A percentile compares a stretch with the other conserved stretches of the same genome.
These are phyloP conservation scores for Eupithecia pulchellata DNA, from an alignment of 2,888 invertebrate genomes.

Conservation along the genomic window DNA sequence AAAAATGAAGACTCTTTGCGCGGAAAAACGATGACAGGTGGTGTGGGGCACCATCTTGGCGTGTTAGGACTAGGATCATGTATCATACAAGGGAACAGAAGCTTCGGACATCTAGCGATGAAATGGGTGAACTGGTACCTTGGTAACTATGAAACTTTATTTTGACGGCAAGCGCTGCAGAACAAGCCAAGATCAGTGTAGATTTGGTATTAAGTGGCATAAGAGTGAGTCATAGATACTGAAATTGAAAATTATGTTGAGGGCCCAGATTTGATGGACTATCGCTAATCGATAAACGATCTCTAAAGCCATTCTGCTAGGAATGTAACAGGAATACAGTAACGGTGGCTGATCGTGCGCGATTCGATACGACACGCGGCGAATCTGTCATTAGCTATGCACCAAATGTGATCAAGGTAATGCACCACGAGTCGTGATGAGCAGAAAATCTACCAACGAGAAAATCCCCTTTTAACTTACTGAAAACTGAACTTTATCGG, in stretches of 20 bases:
- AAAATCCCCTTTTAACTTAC: not conserved
- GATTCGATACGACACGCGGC: constrained; percentile 29
- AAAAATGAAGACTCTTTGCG: no score
- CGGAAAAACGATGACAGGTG: no score
- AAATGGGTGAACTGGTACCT: no score
- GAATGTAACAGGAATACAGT: constrained; percentile 22
- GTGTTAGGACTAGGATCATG: no score
- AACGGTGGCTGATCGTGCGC: constrained; percentile 29
- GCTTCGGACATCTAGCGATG: no score
- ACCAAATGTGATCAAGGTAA: constrained; percentile 8
- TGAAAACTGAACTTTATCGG: not conserved
- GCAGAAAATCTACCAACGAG: not conserved
- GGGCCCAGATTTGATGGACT: constrained; percentile 6
- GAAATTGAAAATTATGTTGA: not conserved
- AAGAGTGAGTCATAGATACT: not conserved
- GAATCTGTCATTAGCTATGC: constrained; percentile 24
- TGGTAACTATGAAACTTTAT: not conserved
- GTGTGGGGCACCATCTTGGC: no score
- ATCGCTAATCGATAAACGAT: constrained; percentile 18
- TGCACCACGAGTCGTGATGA: not conserved
- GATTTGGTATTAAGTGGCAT: not conserved
- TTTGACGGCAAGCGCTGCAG: not conserved
- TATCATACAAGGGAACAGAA: no score
- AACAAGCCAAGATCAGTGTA: not conserved
- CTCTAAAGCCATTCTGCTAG: constrained; percentile 22